Percentiles rank a stretch among this genome's conserved stretches.
These are phyloP conservation scores for Phoxinus dragarum DNA, from an alignment of 2,797 vertebrate species.

Conservation along the genomic window DNA sequence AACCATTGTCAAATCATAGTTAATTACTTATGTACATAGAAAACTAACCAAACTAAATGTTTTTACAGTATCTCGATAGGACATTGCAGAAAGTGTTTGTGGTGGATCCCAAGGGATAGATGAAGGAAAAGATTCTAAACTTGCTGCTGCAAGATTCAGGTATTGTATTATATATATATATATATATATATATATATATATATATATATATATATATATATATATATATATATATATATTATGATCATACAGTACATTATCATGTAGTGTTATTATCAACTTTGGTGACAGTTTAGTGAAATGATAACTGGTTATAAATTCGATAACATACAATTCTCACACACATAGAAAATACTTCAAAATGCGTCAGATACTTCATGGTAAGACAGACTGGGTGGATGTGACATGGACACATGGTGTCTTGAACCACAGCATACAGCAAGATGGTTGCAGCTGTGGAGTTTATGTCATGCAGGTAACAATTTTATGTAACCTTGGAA, in stretches of 20 bases:
- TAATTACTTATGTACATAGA: neutral
- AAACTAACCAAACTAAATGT: neutral
- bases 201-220: neutral
- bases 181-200: neutral
- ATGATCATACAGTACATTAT: neutral
- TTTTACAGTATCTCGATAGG: slow-evolving; percentile 1
- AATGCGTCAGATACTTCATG: neutral
- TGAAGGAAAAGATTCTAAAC: neutral
- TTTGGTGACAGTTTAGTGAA: neutral
- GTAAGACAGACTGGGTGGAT: slow-evolving; percentile 4
- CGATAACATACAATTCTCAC: neutral
- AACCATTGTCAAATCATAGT: neutral
- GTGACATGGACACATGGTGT: neutral
- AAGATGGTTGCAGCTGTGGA: slow-evolving; percentile 15
- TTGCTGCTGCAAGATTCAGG: slow-evolving; percentile 2
- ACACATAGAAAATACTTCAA: neutral
- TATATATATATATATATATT: neutral
- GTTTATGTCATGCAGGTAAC: slow-evolving; percentile 26
- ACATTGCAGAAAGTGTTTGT: neutral
- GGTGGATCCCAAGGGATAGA: slow-evolving; percentile 8
- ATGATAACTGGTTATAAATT: neutral
- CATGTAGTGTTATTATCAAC: neutral
- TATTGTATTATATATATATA: neutral
- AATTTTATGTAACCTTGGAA: neutral
- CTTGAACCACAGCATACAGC: neutral